Percentiles rank a stretch among this genome's conserved stretches.
Evolutionary conservation across 2,113 vertebrate genomes (phyloP).

Genomic region (Salvelinus namaycush): DNA sequence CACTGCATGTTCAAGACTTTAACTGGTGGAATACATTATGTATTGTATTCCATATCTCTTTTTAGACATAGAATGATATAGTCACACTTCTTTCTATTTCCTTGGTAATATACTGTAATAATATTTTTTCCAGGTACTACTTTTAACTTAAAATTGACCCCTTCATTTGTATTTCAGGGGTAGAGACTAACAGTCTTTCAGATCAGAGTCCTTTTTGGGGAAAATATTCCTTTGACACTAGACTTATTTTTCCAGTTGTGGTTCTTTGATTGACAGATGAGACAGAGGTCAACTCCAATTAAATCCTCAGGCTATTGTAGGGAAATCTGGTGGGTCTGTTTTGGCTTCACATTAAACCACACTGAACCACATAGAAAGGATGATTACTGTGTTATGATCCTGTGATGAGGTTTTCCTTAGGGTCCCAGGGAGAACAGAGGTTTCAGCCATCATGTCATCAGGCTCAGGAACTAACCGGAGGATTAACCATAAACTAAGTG

Average conservation of each 20-base stretch:
- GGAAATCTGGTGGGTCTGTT: slow-evolving; percentile 25
- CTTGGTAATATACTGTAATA: background rate
- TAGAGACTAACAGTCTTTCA: slow-evolving; percentile 36
- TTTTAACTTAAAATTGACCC: slow-evolving; percentile 3
- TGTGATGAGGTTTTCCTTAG: slow-evolving; percentile 18
- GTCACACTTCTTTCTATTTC: background rate
- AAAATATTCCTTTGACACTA: slow-evolving; percentile 12
- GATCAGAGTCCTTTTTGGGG: background rate
- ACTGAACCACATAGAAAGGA: slow-evolving; percentile 6
- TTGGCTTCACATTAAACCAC: slow-evolving; percentile 1
- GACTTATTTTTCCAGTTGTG: slow-evolving; percentile 43
- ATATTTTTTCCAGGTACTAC: background rate
- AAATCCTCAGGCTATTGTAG: slow-evolving; percentile 15
- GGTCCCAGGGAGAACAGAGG: background rate
- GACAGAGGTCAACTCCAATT: slow-evolving; percentile 34
- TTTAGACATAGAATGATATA: background rate
- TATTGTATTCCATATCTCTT: background rate
- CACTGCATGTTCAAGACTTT: background rate
- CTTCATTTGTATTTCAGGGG: slow-evolving; percentile 54
- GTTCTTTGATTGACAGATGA: slow-evolving; percentile 47
- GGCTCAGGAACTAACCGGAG: slow-evolving; percentile 6
- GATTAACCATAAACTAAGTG: slow-evolving; percentile 8
- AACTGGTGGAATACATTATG: background rate
- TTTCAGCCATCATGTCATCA: slow-evolving; percentile 20
- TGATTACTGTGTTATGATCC: slow-evolving; percentile 12